Conservation (phyloP, 2,888 invertebrate genomes). For the Lucinisca nassula region DNA sequence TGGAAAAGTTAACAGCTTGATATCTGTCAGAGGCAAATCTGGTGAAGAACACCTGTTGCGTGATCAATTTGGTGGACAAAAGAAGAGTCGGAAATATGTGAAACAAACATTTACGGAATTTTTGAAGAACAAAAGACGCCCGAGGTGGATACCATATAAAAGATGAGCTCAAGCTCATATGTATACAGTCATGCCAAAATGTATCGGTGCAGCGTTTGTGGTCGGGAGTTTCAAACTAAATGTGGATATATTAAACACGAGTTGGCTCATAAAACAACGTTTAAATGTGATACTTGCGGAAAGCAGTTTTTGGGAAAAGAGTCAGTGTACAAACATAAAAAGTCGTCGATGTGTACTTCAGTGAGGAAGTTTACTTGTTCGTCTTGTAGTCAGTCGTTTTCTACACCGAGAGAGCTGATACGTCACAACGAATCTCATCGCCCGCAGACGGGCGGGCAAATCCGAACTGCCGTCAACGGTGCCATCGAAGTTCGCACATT, state of each 20-base stretch:
- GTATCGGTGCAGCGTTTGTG: conserved; percentile 16
- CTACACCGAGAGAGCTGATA: not conserved
- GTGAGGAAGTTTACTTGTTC: not conserved
- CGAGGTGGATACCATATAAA: conserved; percentile 4
- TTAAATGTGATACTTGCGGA: conserved; percentile 9
- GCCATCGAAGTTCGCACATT: not conserved
- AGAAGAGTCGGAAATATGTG: not conserved
- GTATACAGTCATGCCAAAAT: not conserved
- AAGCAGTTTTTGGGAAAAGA: not conserved
- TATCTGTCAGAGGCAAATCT: not conserved
- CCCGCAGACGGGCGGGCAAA: not conserved
- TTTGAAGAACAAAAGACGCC: not conserved
- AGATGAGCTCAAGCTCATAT: not conserved
- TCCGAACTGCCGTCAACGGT: not conserved
- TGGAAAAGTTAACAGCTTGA: not conserved
- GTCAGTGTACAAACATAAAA: not conserved
- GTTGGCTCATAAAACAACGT: not conserved
- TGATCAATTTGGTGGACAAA: not conserved
- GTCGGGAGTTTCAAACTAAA: conserved; percentile 1
- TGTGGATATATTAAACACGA: not conserved
- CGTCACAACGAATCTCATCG: not conserved
- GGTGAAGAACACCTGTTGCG: not conserved
- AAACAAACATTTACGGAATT: not conserved
- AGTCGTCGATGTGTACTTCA: not conserved
- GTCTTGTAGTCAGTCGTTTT: not conserved